Evolutionary conservation across 2,113 vertebrate genomes (phyloP).

Genomic region (Coturnix japonica): DNA sequence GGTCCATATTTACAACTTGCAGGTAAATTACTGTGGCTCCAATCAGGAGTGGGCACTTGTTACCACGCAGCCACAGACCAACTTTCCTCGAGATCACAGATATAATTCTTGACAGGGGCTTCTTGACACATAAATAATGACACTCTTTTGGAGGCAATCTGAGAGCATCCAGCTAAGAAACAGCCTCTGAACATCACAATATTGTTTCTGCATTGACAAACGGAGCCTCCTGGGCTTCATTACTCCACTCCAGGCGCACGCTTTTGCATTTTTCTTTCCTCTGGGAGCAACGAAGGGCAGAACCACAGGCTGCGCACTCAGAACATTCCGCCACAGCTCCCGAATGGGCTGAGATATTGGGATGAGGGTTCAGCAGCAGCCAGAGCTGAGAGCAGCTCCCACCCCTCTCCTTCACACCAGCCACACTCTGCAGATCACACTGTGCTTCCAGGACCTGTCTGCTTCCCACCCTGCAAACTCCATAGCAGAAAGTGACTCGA

Average conservation of each 20-base stretch:
- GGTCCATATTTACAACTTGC: background rate
- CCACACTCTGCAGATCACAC: background rate
- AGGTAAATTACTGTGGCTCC: background rate
- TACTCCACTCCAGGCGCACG: background rate
- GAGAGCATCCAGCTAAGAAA: constrained; percentile 10
- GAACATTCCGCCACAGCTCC: background rate
- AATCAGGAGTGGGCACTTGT: background rate
- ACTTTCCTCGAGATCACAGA: constrained; percentile 38
- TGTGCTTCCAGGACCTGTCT: background rate
- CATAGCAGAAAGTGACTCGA: background rate
- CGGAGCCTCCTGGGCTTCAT: constrained; percentile 20
- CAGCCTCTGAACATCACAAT: constrained; percentile 28
- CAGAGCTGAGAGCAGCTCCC: background rate
- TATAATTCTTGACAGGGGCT: constrained; percentile 18
- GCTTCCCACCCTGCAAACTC: background rate
- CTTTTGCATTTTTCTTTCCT: constrained; percentile 45
- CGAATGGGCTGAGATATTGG: accelerated
- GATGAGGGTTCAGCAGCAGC: background rate
- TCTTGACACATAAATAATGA: constrained; percentile 17
- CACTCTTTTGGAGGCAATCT: constrained; percentile 26
- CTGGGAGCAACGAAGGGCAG: constrained; percentile 7
- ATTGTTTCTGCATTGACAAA: constrained; percentile 46
- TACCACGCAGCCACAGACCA: background rate
- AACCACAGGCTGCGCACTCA: background rate
- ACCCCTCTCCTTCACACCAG: too few relatives aligned